Evolutionary conservation across 2,113 vertebrate genomes (phyloP), one percentile per base, ranked within the genome.

Genomic region (Nothobranchius kuhntae): DNA sequence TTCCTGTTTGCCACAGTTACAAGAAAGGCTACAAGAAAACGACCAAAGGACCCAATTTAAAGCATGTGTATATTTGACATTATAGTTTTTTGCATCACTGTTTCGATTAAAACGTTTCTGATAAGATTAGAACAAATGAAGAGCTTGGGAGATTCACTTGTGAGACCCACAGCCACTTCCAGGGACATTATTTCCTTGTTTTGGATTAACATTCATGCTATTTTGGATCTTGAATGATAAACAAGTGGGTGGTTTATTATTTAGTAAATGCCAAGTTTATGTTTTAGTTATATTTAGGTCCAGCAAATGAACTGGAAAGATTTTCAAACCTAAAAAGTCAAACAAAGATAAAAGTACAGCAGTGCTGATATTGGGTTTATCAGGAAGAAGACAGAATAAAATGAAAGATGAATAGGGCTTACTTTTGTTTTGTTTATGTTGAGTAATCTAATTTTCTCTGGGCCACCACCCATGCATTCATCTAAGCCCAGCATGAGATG

Each of bases 141-240:
- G 12, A 3, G 51, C 35, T 13, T 44, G 42, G 30, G 55, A 35
- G 9, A 3, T 46, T 48, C 36, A 6, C 7, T 13, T 12, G 14
- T 54, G 51, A 46, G 53, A 65, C 48, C 15, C 26, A n/a, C 11
- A 42, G 12, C 38, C 6, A 40, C 60, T 21, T 21, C 21, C 21
- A 26, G 53, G 21, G 30, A 70, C 38, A 40, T 53, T 45, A 71
- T 72, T 46, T 9, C 46, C 53, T 3, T 83, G 71, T 77, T 77
- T 83, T 57, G 71, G 50, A 62, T 82, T 78, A 84, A 84, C 73
- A 84, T 47, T 2, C 2, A 46, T 83, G 71, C 52, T 78, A 61
- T 85, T 87, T 78, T 85, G 26, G 55, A 55, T 61, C 6, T 42
- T 15, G 2, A 50, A 13, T 46, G 53, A 78, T 54, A 61, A 45